Conservation (phyloP, 1,140 invertebrate genomes). For the Cydia pomonella region DNA sequence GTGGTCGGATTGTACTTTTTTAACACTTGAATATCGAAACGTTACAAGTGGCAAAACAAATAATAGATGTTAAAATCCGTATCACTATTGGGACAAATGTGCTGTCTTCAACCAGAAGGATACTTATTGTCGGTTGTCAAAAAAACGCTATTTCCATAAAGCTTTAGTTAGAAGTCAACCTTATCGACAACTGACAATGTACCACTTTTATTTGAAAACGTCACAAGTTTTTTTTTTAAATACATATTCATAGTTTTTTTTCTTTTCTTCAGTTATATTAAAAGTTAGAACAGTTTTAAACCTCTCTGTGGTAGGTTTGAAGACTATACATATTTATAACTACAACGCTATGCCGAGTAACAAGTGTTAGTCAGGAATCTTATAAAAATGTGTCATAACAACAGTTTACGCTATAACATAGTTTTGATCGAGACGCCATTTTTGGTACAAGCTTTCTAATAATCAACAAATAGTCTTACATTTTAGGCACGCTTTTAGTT, state of each 20-base stretch:
- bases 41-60: neutral
- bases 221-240: neutral
- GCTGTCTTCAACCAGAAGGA: too few relatives aligned
- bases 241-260: constrained; percentile 9
- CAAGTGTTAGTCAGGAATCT: constrained; percentile 29
- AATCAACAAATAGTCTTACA: neutral
- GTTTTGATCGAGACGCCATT: neutral
- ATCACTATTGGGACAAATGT: neutral
- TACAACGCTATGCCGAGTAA: constrained; percentile 29
- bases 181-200: too few relatives aligned
- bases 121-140: too few relatives aligned
- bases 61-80: neutral
- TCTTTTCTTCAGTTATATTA: constrained; percentile 7
- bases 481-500: constrained; percentile 1
- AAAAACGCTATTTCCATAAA: too few relatives aligned
- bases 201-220: too few relatives aligned
- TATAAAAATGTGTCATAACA: constrained; percentile 33
- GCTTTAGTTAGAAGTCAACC: too few relatives aligned
- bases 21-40: neutral
- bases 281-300: constrained; percentile 15
- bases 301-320: neutral
- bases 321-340: constrained; percentile 27
- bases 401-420: constrained; percentile 33
- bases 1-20: neutral
- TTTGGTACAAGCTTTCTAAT: neutral